Base-by-base conservation (phyloP, 2,888 invertebrate species). In the Euplagia quadripunctaria region DNA sequence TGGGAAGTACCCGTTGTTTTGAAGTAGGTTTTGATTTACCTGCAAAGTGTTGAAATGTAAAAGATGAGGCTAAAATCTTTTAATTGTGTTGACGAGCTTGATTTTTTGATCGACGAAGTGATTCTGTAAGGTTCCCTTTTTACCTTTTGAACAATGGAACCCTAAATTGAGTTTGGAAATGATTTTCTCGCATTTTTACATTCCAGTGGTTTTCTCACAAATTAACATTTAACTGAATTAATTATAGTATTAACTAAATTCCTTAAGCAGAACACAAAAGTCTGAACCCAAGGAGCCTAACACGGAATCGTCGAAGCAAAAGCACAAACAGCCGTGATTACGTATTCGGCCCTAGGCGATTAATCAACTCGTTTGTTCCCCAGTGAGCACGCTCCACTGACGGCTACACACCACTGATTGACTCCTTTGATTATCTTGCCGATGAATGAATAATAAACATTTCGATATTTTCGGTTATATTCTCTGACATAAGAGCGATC, bases 331-430 rank as follows among this genome's bases (percentile, higher is more conserved):
- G 71, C 71, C 70, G 78, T 83, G 85, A 85, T 85, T 82, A 85
- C 79, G 80, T 78, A 79, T 79, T 75, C 81, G 80, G 79, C 81
- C 83, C 75, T 79, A 66, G 81, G 83, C 83, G 84, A 87, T 86
- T 87, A 88, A 89, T 89, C 89, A 88, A 86, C 78, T 81, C 80
- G 86, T 87, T 89, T 88, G 87, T 87, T 87, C 85, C 84, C 84
- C 86, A 75, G 79, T 82, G 87, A 78, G 84, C 84, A 79, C 73
- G 85, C 87, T 86, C 80, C 84, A 82, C 76, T 79, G 85, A 81
- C 81, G 79, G 82, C 80, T 84, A 81, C 77, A 76, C 79, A 80
- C 78, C 78, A 68, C 80, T 83, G 88, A 88, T 89, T 88, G 88
- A 88, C 87, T 88, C 84, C 86, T 87, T 88, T 89, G 90, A 88